Percentiles rank a stretch among this genome's conserved stretches.
Evolutionary conservation across 2,888 invertebrate genomes (phyloP).

Genomic region (Lepidochrysops patricia): DNA sequence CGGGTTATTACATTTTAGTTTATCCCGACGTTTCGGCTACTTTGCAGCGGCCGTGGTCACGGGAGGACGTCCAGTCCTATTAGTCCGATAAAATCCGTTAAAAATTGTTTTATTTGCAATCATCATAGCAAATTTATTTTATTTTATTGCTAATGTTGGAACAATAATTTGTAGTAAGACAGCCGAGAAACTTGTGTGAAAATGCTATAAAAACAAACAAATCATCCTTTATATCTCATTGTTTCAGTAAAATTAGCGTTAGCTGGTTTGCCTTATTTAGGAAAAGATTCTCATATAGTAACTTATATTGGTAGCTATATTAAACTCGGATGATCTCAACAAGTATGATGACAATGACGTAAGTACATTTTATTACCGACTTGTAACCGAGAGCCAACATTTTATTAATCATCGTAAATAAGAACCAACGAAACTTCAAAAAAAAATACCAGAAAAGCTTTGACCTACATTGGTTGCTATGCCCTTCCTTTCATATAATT

Average conservation of each 20-base stretch:
- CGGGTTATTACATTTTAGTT: too few species aligned
- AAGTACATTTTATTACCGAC: neutral
- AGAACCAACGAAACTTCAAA: neutral
- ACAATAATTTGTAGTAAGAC: too few species aligned
- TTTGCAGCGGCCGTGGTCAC: too few species aligned
- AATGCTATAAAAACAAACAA: neutral
- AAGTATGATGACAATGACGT: neutral
- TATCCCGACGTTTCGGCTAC: too few species aligned
- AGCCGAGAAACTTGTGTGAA: too few species aligned
- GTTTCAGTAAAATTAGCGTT: neutral
- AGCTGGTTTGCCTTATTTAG: neutral
- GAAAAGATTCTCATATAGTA: neutral
- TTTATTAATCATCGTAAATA: neutral
- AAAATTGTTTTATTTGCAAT: too few species aligned
- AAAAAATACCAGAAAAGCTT: neutral
- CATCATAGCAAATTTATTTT: too few species aligned
- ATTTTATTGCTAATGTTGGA: too few species aligned
- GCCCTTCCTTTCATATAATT: neutral
- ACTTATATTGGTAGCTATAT: neutral
- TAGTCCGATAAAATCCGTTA: too few species aligned
- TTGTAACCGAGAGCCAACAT: neutral
- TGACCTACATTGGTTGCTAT: neutral
- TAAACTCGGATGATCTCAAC: neutral
- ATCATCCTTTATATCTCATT: neutral
- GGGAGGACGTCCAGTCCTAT: too few species aligned